phyloP scores from a whole-genome alignment of 1,140 invertebrate species.

The Aphelinus certus region DNA sequence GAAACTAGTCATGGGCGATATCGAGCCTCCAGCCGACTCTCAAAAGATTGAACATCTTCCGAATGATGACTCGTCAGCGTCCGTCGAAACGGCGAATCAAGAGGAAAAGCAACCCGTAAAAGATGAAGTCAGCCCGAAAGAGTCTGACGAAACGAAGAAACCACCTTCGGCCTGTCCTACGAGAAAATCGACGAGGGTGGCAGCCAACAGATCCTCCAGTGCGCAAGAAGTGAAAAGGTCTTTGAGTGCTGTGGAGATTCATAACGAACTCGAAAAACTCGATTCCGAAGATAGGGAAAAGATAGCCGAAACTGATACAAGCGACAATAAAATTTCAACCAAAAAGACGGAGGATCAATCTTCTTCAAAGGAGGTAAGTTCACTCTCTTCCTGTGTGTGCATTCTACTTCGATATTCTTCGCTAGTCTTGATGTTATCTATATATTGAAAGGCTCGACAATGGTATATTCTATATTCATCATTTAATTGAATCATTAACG shows the following conservation, averaged over 20 bases:
- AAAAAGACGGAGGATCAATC: conserved; percentile 17
- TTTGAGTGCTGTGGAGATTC: conserved; percentile 24
- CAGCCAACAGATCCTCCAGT: neutral
- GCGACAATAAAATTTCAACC: neutral
- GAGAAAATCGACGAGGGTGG: conserved; percentile 28
- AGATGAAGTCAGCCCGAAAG: neutral
- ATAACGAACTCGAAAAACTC: conserved; percentile 30
- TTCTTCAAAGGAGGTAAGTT: neutral
- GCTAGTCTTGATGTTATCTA: too few relatives aligned
- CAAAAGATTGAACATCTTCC: conserved; percentile 27
- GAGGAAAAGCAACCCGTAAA: neutral
- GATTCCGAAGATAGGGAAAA: conserved; percentile 24
- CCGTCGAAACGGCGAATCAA: neutral
- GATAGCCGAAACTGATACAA: too few relatives aligned
- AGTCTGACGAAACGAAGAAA: conserved; percentile 16
- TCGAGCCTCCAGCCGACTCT: conserved; percentile 44
- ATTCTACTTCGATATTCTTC: too few relatives aligned
- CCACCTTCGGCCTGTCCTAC: neutral
- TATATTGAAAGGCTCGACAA: too few relatives aligned
- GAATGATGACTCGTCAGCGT: conserved; percentile 1
- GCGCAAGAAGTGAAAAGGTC: neutral
- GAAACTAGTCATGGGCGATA: conserved; percentile 66
- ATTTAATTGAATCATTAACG: too few relatives aligned
- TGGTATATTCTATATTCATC: too few relatives aligned
- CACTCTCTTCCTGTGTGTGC: too few relatives aligned